A percentile compares a stretch with the other conserved stretches of the same genome.
Evolutionary conservation across 2,888 invertebrate species (phyloP).

Genomic region (Syritta pipiens): DNA sequence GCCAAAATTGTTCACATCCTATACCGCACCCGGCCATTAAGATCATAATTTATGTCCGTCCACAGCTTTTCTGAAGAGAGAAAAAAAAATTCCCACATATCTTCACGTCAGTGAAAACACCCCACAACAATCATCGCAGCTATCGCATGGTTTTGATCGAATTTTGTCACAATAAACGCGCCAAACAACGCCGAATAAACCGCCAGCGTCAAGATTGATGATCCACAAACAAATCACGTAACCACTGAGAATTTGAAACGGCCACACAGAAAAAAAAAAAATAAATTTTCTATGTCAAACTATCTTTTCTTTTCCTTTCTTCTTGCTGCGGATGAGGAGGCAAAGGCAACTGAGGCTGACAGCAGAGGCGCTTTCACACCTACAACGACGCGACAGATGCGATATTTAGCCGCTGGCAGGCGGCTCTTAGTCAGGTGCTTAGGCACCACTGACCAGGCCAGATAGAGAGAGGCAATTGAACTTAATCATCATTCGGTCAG

Average conservation of each 20-base stretch:
- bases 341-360: not conserved
- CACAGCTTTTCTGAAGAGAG: not conserved
- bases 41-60: not conserved
- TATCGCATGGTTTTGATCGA: constrained; percentile 1
- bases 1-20: not conserved
- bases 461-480: constrained; percentile 22
- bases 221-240: constrained; percentile 37
- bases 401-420: not conserved
- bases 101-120: constrained; percentile 25
- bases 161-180: constrained; percentile 11
- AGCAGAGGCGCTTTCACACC: not conserved
- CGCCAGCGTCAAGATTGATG: not conserved
- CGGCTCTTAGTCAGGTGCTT: not conserved
- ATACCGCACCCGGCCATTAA: not conserved
- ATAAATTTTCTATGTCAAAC: constrained; percentile 23
- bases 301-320: not conserved
- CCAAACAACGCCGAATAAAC: not conserved
- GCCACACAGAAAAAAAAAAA: not conserved
- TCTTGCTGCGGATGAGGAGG: not conserved
- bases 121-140: not conserved
- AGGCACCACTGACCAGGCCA: not conserved
- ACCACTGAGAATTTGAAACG: not conserved
- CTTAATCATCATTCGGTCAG: constrained; percentile 42
- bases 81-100: constrained; percentile 19
- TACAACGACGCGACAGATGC: not conserved